phyloP scores from a whole-genome alignment of 2,888 invertebrate species.

The Lacanobia oleracea region DNA sequence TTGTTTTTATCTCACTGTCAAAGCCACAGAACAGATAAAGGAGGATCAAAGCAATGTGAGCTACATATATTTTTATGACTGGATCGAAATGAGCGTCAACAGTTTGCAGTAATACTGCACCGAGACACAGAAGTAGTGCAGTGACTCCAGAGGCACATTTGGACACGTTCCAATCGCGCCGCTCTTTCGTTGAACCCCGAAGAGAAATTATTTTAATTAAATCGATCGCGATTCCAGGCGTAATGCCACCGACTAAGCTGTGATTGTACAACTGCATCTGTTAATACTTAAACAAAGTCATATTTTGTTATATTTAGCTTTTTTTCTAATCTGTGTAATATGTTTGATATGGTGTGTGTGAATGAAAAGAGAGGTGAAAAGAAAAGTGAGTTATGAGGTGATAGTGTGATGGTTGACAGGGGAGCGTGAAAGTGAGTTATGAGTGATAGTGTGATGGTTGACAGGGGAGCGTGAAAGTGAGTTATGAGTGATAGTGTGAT shows the following conservation, averaged over 20 bases:
- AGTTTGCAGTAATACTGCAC: neutral
- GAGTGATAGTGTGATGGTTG: too few relatives aligned
- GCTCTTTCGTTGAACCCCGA: conserved; percentile 14
- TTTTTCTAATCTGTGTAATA: too few relatives aligned
- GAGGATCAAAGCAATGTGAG: neutral
- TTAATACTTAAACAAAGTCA: neutral
- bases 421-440: too few relatives aligned
- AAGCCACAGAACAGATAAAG: too few relatives aligned
- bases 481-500: too few relatives aligned
- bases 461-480: too few relatives aligned
- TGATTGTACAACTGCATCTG: neutral
- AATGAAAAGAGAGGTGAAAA: too few relatives aligned
- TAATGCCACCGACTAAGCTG: neutral
- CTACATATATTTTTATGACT: neutral
- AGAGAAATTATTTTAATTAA: conserved; percentile 25
- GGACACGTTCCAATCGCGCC: conserved; percentile 31
- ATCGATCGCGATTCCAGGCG: neutral
- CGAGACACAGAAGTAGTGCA: neutral
- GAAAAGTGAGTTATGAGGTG: too few relatives aligned
- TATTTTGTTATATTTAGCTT: too few relatives aligned
- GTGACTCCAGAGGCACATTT: conserved; percentile 23
- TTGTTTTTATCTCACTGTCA: neutral
- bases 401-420: too few relatives aligned
- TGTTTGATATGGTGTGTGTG: too few relatives aligned
- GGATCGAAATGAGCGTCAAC: conserved; percentile 9